A percentile compares a stretch with the other conserved stretches of the same genome.
phyloP scores from a whole-genome alignment of 1,140 invertebrate genomes.

The Bombyx mandarina region DNA sequence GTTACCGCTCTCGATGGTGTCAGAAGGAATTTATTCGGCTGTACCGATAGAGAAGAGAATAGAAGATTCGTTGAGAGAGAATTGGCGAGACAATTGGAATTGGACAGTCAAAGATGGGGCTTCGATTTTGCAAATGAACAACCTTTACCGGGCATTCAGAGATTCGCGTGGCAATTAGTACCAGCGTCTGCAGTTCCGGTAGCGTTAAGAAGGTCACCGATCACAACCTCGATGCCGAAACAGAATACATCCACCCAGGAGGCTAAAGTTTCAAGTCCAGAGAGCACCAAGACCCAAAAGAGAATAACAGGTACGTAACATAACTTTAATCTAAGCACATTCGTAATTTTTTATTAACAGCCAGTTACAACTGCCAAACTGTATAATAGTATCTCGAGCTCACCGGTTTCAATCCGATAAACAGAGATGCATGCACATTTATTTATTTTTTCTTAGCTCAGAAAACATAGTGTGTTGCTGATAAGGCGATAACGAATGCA shows the following conservation, averaged over 20 bases:
- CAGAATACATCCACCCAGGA: slow-evolving; percentile 38
- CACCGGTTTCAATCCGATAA: too few relatives aligned
- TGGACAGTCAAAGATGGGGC: slow-evolving; percentile 62
- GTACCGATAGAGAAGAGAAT: slow-evolving; percentile 56
- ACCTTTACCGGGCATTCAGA: slow-evolving; percentile 53
- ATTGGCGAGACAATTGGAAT: slow-evolving; percentile 47
- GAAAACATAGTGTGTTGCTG: slow-evolving; percentile 3
- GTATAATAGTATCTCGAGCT: too few relatives aligned
- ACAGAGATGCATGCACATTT: too few relatives aligned
- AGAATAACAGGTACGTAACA: slow-evolving; percentile 57
- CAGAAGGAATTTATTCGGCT: slow-evolving; percentile 60
- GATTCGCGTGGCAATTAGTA: slow-evolving; percentile 61
- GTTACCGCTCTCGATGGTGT: slow-evolving; percentile 55
- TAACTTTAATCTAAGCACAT: too few relatives aligned
- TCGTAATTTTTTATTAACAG: too few relatives aligned
- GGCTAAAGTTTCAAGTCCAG: slow-evolving; percentile 49
- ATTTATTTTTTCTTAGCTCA: slow-evolving; percentile 1
- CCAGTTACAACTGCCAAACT: too few relatives aligned
- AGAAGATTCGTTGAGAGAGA: slow-evolving; percentile 57
- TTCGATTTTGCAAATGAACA: slow-evolving; percentile 64
- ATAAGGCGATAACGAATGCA: slow-evolving; percentile 11
- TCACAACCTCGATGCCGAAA: slow-evolving; percentile 43
- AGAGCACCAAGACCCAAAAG: slow-evolving; percentile 58
- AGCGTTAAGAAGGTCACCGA: slow-evolving; percentile 51
- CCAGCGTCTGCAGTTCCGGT: slow-evolving; percentile 48